Evolutionary conservation across 64 coral and sea anemone species (phyloP).

Genomic region (Pocillopora damicornis): DNA sequence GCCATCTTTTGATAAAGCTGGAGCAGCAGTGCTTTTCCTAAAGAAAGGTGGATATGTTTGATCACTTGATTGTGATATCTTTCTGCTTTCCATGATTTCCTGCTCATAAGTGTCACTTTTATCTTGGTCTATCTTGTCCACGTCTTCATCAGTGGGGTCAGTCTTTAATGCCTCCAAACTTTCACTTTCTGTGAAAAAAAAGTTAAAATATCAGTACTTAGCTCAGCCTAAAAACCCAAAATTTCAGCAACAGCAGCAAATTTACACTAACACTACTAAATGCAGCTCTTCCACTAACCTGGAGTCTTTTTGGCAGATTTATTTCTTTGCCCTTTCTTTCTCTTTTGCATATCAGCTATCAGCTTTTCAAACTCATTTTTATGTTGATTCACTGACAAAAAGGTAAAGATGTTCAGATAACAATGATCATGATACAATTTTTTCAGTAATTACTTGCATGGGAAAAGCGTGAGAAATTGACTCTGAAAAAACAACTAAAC

Average conservation of each 20-base stretch:
- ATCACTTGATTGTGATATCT: not conserved
- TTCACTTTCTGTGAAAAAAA: not conserved
- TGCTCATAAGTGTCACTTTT: not conserved
- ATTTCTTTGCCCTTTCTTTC: conserved; percentile 46
- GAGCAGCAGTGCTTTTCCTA: not conserved
- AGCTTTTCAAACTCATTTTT: conserved; percentile 66
- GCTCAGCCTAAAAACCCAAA: not conserved
- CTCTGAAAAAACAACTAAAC: too few species aligned
- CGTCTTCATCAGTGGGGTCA: not conserved
- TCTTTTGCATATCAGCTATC: conserved; percentile 60
- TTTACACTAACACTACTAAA: too few species aligned
- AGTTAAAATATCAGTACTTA: not conserved
- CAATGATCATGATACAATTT: not conserved
- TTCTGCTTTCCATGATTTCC: not conserved
- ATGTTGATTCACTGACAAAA: conserved; percentile 65
- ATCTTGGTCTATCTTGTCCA: not conserved
- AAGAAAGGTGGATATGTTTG: not conserved
- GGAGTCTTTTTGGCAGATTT: conserved; percentile 11
- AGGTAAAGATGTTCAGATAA: not conserved
- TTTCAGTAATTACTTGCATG: not conserved
- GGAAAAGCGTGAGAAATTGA: too few species aligned
- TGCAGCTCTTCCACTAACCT: not conserved
- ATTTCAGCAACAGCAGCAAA: too few species aligned
- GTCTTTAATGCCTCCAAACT: not conserved
- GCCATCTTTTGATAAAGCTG: not conserved